Conservation (phyloP, 2,113 vertebrate genomes). For the Tretioscincus oriximinensis region DNA sequence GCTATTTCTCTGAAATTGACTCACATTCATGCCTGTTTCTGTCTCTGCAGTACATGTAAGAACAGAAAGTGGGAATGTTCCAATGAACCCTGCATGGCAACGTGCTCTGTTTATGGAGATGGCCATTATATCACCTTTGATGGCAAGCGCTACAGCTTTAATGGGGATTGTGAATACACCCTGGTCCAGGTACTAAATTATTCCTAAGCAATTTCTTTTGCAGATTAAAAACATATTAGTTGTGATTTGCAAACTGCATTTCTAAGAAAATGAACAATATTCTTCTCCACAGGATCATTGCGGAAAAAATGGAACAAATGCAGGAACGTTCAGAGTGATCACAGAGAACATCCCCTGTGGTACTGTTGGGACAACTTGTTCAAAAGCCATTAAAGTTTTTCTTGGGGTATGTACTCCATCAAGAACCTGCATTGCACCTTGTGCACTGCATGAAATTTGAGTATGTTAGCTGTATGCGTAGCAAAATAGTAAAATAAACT, state of each 20-base stretch:
- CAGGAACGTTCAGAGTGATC: slow-evolving; percentile 83
- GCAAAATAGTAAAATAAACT: neutral
- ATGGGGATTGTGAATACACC: slow-evolving; percentile 89
- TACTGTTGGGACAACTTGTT: slow-evolving; percentile 89
- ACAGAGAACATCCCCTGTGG: slow-evolving; percentile 93
- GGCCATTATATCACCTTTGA: slow-evolving; percentile 92
- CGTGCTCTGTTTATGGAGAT: slow-evolving; percentile 88
- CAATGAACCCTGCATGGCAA: slow-evolving; percentile 76
- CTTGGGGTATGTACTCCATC: slow-evolving; percentile 74
- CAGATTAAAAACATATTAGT: neutral
- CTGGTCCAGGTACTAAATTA: slow-evolving; percentile 82
- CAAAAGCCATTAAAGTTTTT: slow-evolving; percentile 90
- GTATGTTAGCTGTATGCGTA: neutral
- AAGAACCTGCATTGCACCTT: neutral
- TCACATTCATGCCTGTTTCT: slow-evolving; percentile 28
- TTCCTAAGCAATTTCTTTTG: neutral
- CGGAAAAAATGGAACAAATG: slow-evolving; percentile 47
- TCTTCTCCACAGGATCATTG: slow-evolving; percentile 80
- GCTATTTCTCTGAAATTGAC: too few species aligned
- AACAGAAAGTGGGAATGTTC: slow-evolving; percentile 85
- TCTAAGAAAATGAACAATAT: neutral
- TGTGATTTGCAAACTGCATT: neutral
- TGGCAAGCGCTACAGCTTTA: slow-evolving; percentile 88
- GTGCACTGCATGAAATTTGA: neutral
- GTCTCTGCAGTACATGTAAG: slow-evolving; percentile 76